Evolutionary conservation across 2,888 invertebrate species (phyloP).

Genomic region (Lingula anatina): DNA sequence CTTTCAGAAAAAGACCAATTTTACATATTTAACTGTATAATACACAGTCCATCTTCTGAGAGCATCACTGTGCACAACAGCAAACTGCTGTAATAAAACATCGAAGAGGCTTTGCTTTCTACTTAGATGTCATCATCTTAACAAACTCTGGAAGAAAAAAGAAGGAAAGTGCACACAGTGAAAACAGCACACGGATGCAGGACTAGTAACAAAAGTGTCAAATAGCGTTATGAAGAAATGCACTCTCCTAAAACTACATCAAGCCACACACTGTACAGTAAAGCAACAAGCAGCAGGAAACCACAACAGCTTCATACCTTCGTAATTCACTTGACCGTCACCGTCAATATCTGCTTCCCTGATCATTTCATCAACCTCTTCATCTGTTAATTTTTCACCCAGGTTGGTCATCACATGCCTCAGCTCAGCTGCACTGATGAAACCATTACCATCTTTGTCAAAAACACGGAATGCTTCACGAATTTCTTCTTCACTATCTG

Average conservation of each 20-base stretch:
- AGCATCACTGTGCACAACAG: too few species aligned
- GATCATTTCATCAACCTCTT: constrained; percentile 99
- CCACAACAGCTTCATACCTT: constrained; percentile 56
- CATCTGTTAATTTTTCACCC: constrained; percentile 97
- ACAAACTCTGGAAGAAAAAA: constrained; percentile 9
- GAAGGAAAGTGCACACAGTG: not conserved
- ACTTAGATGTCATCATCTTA: constrained; percentile 10
- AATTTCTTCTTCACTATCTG: constrained; percentile 97
- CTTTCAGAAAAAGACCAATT: too few species aligned
- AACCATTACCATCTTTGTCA: constrained; percentile 99
- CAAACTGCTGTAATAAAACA: too few species aligned
- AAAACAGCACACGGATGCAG: not conserved
- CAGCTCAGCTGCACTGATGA: constrained; percentile 95
- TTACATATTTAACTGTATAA: too few species aligned
- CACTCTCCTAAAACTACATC: constrained; percentile 1
- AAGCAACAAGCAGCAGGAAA: constrained; percentile 4
- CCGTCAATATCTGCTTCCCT: constrained; percentile 98
- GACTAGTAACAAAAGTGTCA: too few species aligned
- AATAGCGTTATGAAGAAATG: not conserved
- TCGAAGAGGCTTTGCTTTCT: too few species aligned
- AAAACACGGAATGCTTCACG: constrained; percentile 97
- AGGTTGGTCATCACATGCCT: constrained; percentile 99
- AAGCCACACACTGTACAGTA: not conserved
- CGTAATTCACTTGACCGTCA: constrained; percentile 98
- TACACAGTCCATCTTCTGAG: too few species aligned